Evolutionary conservation across 2,797 vertebrate genomes (phyloP), one percentile per base, ranked within the genome.

Genomic region (Channallabes apus): DNA sequence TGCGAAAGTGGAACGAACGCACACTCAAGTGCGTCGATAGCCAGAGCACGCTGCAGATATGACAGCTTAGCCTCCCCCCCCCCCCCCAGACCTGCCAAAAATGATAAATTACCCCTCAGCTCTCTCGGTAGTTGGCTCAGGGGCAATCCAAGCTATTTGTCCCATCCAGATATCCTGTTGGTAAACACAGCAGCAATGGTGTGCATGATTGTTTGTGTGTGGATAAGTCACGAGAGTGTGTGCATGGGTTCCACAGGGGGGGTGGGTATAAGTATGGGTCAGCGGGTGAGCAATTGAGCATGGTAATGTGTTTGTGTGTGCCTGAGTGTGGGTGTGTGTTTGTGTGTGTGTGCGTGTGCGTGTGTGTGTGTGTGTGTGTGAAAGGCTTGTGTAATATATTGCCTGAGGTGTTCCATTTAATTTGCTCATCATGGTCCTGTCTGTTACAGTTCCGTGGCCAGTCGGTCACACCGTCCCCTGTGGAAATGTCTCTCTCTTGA

Each of bases 401-500:
- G 82, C 86, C 80, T 58, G 84, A 68, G 75, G 86, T 87, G 82
- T 73, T 84, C 58, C 82, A 76, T 85, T 87, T 87, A 82, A 89
- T 89, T 88, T 84, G 82, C 81, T 87, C 88, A 87, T 89, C 73
- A 87, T 87, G 82, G 65, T 72, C 59, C 61, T 86, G 86, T 86
- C 88, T 79, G 68, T 86, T 46, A 75, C 46, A 83, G 64, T 84
- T 86, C 82, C 11, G 59, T 61, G 35, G 72, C n/a, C 82, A 85
- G 82, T 68, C 69, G 51, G 17, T 86, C 69, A 84, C 72, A 68
- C 58, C 1, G 51, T 80, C 68, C 82, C 86, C 76, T 35, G 82
- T 51, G 86, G 82, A 67, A 59, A 51, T 9, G 65, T 56, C 72
- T 68, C 18, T 24, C 64, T 20, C 22, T 18, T 72, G 76, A 80